Conservation (phyloP, 2,113 vertebrate genomes). For the Petromus typicus region DNA sequence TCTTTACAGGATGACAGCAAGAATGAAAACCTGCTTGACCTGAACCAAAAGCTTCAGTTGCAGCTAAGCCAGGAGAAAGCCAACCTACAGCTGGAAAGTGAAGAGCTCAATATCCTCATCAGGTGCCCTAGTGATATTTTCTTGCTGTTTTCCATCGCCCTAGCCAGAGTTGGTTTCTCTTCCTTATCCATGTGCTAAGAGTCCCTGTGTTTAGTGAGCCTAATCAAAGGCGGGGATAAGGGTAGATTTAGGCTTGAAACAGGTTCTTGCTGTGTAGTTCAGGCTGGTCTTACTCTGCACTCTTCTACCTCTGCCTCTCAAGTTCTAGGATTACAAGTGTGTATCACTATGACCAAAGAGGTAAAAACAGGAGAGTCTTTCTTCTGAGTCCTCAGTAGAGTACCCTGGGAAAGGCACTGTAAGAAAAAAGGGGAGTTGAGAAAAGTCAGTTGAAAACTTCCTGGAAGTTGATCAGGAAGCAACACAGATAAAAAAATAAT, state of each 20-base stretch:
- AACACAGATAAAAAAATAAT: not conserved
- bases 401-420: not conserved
- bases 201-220: not conserved
- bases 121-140: slow-evolving; percentile 85
- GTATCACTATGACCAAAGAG: not conserved
- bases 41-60: slow-evolving; percentile 94
- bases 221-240: slow-evolving; percentile 14
- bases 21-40: slow-evolving; percentile 91
- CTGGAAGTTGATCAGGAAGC: slow-evolving; percentile 30
- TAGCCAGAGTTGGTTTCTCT: not conserved
- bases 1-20: slow-evolving; percentile 93
- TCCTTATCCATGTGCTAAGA: not conserved
- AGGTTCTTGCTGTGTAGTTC: not conserved
- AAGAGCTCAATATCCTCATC: slow-evolving; percentile 99
- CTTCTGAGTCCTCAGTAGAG: not conserved
- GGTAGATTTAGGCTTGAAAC: slow-evolving; percentile 21
- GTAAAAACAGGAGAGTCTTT: not conserved
- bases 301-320: not conserved
- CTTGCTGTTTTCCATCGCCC: not conserved
- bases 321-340: not conserved
- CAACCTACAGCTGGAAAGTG: slow-evolving; percentile 96
- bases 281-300: not conserved
- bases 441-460: slow-evolving; percentile 44
- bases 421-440: slow-evolving; percentile 46
- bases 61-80: slow-evolving; percentile 98